Conservation (phyloP, 2,797 vertebrate genomes). For the Poecilia velifera region DNA sequence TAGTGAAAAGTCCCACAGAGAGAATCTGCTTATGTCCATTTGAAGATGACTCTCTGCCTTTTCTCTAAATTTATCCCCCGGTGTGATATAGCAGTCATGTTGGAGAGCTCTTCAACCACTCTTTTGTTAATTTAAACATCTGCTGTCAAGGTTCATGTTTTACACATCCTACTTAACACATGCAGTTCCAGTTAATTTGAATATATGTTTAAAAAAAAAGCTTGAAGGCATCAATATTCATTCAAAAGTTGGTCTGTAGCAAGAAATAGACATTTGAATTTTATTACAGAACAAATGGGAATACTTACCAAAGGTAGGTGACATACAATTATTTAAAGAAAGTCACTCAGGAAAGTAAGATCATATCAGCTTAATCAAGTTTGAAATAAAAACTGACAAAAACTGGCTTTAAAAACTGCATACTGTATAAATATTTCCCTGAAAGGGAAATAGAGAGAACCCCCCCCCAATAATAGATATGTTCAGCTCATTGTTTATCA, state of each 20-base stretch:
- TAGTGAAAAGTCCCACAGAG: constrained; percentile 67
- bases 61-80: constrained; percentile 59
- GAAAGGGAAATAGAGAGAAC: no score
- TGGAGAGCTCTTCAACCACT: constrained; percentile 70
- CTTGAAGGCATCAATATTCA: constrained; percentile 68
- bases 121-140: constrained; percentile 80
- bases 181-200: constrained; percentile 66
- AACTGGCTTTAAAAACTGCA: neutral
- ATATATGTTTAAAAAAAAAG: constrained; percentile 71
- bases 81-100: constrained; percentile 43
- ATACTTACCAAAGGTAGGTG: neutral
- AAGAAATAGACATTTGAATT: neutral
- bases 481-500: neutral
- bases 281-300: constrained; percentile 3
- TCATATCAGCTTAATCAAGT: neutral
- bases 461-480: neutral
- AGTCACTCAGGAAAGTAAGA: neutral
- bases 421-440: neutral
- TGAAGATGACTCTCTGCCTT: constrained; percentile 68
- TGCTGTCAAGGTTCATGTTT: constrained; percentile 63
- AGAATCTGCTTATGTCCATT: constrained; percentile 59
- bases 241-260: constrained; percentile 53
- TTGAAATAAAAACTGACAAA: neutral
- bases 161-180: constrained; percentile 68
- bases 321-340: neutral